A percentile compares a stretch with the other conserved stretches of the same genome.
Evolutionary conservation across 2,797 vertebrate genomes (phyloP).

Genomic region (Coccyzus lansbergi): DNA sequence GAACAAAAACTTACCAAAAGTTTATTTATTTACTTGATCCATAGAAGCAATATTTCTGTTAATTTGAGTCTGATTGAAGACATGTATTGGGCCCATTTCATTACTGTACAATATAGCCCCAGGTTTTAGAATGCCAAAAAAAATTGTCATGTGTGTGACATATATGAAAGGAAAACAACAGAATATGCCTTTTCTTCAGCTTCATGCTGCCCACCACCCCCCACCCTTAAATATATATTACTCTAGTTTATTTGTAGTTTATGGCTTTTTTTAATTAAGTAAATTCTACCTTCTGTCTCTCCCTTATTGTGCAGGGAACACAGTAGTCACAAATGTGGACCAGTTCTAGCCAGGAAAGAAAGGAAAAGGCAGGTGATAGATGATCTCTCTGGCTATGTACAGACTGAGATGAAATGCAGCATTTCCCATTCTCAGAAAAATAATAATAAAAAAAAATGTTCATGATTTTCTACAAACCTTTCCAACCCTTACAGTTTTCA

Average conservation of each 20-base stretch:
- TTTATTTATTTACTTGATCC: not conserved
- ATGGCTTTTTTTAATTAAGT: not conserved
- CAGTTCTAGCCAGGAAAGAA: not conserved
- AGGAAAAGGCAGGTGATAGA: not conserved
- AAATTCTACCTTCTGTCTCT: not conserved
- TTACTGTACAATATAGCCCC: not conserved
- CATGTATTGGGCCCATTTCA: not conserved
- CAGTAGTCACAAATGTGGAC: not conserved
- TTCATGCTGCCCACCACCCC: not conserved
- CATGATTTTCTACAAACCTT: not conserved
- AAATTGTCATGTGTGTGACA: not conserved
- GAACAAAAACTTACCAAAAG: not conserved
- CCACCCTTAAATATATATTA: not conserved
- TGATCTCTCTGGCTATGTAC: not conserved
- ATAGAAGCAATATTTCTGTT: not conserved
- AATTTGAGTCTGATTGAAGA: not conserved
- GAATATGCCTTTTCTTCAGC: not conserved
- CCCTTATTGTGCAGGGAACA: not conserved
- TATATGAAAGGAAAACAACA: not conserved
- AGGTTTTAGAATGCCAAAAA: not conserved
- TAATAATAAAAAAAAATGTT: not conserved
- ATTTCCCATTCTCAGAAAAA: not conserved
- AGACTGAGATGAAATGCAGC: not conserved
- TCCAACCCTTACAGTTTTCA: not conserved
- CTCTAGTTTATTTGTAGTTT: not conserved